Conservation (phyloP, 2,888 invertebrate species). For the Gastrophysa polygoni region DNA sequence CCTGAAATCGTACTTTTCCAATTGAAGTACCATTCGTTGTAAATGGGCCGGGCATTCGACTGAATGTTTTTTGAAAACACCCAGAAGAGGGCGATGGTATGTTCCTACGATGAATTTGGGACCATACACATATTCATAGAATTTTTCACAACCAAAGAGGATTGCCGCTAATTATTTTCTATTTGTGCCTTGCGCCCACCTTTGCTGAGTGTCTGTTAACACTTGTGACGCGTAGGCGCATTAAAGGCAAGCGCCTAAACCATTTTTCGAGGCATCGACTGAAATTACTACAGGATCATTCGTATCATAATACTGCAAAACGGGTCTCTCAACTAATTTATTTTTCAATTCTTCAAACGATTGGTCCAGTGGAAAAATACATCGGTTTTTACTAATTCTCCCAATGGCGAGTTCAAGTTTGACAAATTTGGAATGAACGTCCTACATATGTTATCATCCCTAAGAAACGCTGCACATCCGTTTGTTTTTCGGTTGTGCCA, state of each 20-base stretch:
- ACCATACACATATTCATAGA: slow-evolving; percentile 21
- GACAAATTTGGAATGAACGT: too few species aligned
- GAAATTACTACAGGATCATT: slow-evolving; percentile 59
- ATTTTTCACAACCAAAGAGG: slow-evolving; percentile 1
- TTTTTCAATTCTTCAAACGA: too few species aligned
- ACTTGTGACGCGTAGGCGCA: neutral
- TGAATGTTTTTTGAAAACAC: slow-evolving; percentile 10
- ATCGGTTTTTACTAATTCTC: neutral
- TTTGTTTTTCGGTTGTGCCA: too few species aligned
- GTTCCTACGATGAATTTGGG: slow-evolving; percentile 15
- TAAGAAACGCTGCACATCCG: too few species aligned
- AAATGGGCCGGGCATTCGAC: slow-evolving; percentile 3
- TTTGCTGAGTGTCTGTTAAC: neutral
- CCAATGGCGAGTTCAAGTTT: too few species aligned
- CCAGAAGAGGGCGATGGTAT: slow-evolving; percentile 13
- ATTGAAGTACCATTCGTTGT: slow-evolving; percentile 21
- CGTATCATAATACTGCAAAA: slow-evolving; percentile 6
- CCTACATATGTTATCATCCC: too few species aligned
- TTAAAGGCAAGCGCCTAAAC: slow-evolving; percentile 17
- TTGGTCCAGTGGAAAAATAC: neutral
- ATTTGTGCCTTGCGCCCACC: slow-evolving; percentile 5
- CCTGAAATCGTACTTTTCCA: slow-evolving; percentile 27
- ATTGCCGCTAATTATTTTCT: neutral
- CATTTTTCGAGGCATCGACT: slow-evolving; percentile 14
- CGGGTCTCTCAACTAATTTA: neutral